Evolutionary conservation across 2,888 invertebrate genomes (phyloP).

Genomic region (Drosophila helvetica): DNA sequence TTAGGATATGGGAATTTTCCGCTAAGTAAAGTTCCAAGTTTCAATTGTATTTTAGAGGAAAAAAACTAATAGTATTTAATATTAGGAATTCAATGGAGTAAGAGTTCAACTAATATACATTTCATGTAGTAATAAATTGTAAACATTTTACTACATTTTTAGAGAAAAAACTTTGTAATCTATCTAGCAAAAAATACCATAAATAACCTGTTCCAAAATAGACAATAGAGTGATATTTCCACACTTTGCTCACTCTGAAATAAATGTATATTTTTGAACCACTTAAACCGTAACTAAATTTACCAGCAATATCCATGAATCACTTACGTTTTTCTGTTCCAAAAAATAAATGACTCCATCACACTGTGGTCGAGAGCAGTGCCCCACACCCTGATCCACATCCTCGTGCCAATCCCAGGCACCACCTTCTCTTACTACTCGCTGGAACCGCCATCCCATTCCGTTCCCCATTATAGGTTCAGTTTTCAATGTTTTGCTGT

Average conservation of each 20-base stretch:
- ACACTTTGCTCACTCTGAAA: background rate
- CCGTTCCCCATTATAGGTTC: constrained; percentile 3
- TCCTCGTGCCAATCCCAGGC: background rate
- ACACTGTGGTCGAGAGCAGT: constrained; percentile 5
- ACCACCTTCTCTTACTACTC: background rate
- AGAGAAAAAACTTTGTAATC: no score
- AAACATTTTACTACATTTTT: no score
- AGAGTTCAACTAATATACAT: no score
- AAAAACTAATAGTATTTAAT: no score
- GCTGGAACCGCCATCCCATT: background rate
- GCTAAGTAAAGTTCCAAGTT: no score
- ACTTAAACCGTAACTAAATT: constrained; percentile 15
- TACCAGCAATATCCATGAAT: constrained; percentile 33
- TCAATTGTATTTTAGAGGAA: no score
- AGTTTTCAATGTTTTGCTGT: constrained; percentile 46
- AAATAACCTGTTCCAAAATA: no score
- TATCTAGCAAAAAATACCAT: no score
- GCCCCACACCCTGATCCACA: constrained; percentile 2
- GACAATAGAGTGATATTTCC: no score
- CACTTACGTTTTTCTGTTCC: constrained; percentile 21
- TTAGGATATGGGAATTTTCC: no score
- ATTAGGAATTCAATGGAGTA: no score
- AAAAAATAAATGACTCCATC: constrained; percentile 31
- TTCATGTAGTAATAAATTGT: no score
- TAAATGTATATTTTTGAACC: background rate